Base-by-base conservation (phyloP, 2,113 vertebrate genomes). In the Puntigrus tetrazona region DNA sequence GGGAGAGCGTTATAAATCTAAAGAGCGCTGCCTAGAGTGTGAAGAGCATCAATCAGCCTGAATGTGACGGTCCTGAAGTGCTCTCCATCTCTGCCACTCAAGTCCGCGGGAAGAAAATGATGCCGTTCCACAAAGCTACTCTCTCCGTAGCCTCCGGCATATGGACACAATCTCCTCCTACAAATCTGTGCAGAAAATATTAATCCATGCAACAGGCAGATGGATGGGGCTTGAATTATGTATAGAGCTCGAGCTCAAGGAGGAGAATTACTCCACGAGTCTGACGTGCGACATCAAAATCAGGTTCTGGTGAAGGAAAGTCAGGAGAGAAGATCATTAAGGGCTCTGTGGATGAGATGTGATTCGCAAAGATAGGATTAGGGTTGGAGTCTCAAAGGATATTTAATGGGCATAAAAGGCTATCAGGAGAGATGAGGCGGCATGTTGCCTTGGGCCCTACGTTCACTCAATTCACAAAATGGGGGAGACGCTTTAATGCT, bases 191-290 rank as follows among this genome's bases (percentile, higher is more conserved):
- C 73, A 50, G 59, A 50, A 73, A 43, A 88, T 78, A 81, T 78
- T 79, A 85, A 84, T 78, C 65, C 84, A 80, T 14, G 61, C 79
- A 88, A 73, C 9, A 87, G 50, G 75, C 82, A 88, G 85, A 90
- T 61, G 63, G 69, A 84, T 50, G 5, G 69, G 81, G 31, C 74
- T 86, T 65, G 22, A 76, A 80, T 83, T 31, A 89, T 83, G 59
- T 76, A 87, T 85, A 55, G 29, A 81, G 76, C 29, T 13, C 14
- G 1, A 72, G 84, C 57, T 16, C 20, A 38, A 77, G 27, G 25
- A 18, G 25, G 18, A 82, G 73, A 63, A 77, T 83, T 31, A 47
- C 43, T 75, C 43, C 16, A 11, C 13, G 14, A 36, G 29, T 31
- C 31, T 31, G 18, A 50, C 2, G 3, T 16, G 13, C 36, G 29